phyloP scores from a whole-genome alignment of 2,888 invertebrate species.

The Tachina lurida region DNA sequence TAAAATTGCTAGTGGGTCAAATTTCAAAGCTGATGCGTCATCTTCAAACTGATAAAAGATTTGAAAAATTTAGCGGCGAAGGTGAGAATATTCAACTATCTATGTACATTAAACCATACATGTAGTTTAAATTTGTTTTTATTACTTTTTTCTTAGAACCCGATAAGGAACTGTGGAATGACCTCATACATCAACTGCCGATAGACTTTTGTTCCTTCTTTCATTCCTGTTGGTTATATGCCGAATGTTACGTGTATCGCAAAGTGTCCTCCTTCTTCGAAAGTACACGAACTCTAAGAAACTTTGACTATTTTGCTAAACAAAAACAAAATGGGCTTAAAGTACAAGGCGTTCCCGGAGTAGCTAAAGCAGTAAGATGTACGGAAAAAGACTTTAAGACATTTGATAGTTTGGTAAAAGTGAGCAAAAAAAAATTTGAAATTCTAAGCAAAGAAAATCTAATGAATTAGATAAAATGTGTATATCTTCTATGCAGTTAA shows the following conservation, averaged over 20 bases:
- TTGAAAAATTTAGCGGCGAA: constrained; percentile 84
- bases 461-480: not conserved
- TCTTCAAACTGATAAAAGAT: constrained; percentile 93
- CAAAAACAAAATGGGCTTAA: constrained; percentile 88
- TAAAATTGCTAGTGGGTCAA: constrained; percentile 88
- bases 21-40: constrained; percentile 94
- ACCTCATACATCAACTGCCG: constrained; percentile 84
- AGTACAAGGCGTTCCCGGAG: constrained; percentile 76
- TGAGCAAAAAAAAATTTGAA: constrained; percentile 50
- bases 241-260: constrained; percentile 96
- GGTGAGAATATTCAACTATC: constrained; percentile 71
- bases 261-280: constrained; percentile 87
- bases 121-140: too few species aligned
- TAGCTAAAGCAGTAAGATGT: constrained; percentile 72
- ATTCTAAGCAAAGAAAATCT: not conserved
- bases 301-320: constrained; percentile 90
- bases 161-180: constrained; percentile 78
- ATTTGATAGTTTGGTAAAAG: constrained; percentile 77
- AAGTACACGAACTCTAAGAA: constrained; percentile 84
- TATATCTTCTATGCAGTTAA: constrained; percentile 84
- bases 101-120: too few species aligned
- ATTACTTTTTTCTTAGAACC: constrained; percentile 72
- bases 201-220: constrained; percentile 85
- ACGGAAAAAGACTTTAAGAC: constrained; percentile 64
- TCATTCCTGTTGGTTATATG: constrained; percentile 92